These are phyloP conservation scores for Enteromius treurensis DNA, from an alignment of 2,797 vertebrate genomes.

Conservation along the genomic window DNA sequence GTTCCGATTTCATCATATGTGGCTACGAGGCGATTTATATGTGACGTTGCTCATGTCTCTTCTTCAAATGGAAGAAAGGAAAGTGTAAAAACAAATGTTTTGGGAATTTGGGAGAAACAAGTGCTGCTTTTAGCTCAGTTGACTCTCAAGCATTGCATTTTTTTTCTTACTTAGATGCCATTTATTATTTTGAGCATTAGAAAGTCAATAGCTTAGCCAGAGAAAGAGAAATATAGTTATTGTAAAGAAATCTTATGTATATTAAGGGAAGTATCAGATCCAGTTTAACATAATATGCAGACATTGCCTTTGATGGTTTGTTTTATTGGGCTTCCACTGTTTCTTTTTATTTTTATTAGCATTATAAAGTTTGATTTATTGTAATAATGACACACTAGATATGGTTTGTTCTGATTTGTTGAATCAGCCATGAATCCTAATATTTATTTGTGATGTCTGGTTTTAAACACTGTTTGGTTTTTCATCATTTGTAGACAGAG, in stretches of 20 bases:
- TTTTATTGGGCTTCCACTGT: constrained; percentile 76
- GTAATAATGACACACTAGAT: constrained; percentile 70
- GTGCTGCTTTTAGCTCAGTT: constrained; percentile 41
- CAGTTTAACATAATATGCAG: constrained; percentile 72
- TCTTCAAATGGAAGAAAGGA: constrained; percentile 40
- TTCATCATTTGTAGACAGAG: constrained; percentile 49
- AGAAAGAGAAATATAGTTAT: constrained; percentile 50
- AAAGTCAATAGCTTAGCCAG: constrained; percentile 50
- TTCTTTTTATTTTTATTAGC: constrained; percentile 76
- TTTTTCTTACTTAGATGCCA: constrained; percentile 60
- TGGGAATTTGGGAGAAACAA: neutral
- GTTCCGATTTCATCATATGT: neutral
- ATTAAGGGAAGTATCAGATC: constrained; percentile 64
- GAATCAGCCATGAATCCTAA: constrained; percentile 79
- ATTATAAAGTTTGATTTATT: constrained; percentile 78
- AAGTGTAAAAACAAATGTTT: constrained; percentile 22
- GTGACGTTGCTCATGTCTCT: neutral
- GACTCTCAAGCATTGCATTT: constrained; percentile 50
- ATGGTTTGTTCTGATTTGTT: constrained; percentile 71
- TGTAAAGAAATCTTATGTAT: constrained; percentile 55
- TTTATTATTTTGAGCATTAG: constrained; percentile 56
- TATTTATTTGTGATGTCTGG: constrained; percentile 86
- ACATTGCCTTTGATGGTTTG: constrained; percentile 79
- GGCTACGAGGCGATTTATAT: neutral
- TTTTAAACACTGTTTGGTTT: constrained; percentile 53